Base-by-base conservation (phyloP, 2,113 vertebrate species). In the Strigops habroptila region DNA sequence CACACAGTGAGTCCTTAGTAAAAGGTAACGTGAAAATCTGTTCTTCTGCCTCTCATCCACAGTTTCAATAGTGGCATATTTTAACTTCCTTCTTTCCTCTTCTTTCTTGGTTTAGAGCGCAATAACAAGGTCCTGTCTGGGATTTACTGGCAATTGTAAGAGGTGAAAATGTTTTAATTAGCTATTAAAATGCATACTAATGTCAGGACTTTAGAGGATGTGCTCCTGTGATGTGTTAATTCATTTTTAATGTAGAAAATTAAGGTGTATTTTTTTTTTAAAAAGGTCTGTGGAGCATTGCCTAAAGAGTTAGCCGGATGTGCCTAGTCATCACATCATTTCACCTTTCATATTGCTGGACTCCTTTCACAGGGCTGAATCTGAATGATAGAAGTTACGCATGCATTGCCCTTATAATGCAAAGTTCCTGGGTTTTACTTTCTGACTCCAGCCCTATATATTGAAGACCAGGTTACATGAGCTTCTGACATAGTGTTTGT, bases 111-210 rank as follows among this genome's bases (percentile, higher is more conserved):
- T 30, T 71, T 84, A 65, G 52, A 55, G 27, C 12, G 75, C 33
- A 60, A 70, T 23, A 57, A 70, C 9, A 81, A 71, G 11, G 30
- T 60, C 19, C 49, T 86, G 5, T 35, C 79, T 84, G 43, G 69
- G 73, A 86, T 90, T 93, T 88, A 91, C 55, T 92, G 76, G 79
- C 76, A 88, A 73, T 81, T 90, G 33, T 31, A 84, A 60, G 73
- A 90, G 71, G 55, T 94, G 69, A 44, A 88, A 83, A 21, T 76
- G 90, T 82, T 95, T 92, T 79, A 96, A 93, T 96, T 88, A 93
- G 73, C 76, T 90, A 94, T 94, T 93, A 92, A 95, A 95, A 96
- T 95, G 73, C 85, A 94, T 60, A 48, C 18, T 91, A 82, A 81
- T 86, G 30, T 60, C 60, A 78, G 30, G 68, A 17, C 39, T 91